Conservation (phyloP, 2,888 invertebrate genomes). For the Spilarctia lutea region DNA sequence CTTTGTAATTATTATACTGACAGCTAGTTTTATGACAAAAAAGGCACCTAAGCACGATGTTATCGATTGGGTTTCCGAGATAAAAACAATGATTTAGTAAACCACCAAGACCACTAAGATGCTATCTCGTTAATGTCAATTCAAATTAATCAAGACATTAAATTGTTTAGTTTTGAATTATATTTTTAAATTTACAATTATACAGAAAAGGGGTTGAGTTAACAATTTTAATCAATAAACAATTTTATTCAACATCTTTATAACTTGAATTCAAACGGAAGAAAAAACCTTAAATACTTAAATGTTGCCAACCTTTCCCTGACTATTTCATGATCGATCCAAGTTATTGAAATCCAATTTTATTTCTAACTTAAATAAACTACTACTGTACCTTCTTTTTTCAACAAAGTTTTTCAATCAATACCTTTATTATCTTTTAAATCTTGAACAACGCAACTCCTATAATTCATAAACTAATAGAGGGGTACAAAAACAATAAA, state of each 20-base stretch:
- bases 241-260: neutral
- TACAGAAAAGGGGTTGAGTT: too few relatives aligned
- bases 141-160: too few relatives aligned
- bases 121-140: too few relatives aligned
- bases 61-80: neutral
- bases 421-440: neutral
- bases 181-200: neutral
- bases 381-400: neutral
- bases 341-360: neutral
- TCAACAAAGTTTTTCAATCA: neutral
- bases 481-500: conserved; percentile 51
- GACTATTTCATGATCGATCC: neutral
- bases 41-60: neutral
- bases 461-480: conserved; percentile 36
- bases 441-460: neutral
- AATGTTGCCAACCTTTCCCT: neutral
- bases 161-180: too few relatives aligned
- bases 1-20: neutral
- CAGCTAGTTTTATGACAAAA: neutral
- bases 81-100: too few relatives aligned
- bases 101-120: too few relatives aligned
- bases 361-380: neutral
- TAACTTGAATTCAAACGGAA: neutral
- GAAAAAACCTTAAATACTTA: neutral
- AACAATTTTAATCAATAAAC: neutral